Evolutionary conservation across 2,888 invertebrate genomes (phyloP).

Genomic region (Lathronympha strigana): DNA sequence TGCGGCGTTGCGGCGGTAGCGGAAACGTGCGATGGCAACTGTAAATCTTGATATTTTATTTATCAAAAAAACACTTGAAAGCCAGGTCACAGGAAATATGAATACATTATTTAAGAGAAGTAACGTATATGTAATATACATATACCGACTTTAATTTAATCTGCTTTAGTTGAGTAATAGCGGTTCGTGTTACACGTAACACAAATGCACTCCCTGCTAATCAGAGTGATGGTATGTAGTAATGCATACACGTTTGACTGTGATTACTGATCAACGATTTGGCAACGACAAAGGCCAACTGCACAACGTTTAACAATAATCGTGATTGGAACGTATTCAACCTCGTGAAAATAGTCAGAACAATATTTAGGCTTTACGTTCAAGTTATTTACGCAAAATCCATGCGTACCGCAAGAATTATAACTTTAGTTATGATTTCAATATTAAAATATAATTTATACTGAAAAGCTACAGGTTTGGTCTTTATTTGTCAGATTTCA

Average conservation of each 20-base stretch:
- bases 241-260: constrained; percentile 12
- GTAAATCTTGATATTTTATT: too few relatives aligned
- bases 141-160: too few relatives aligned
- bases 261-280: constrained; percentile 26
- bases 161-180: background rate
- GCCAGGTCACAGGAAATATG: too few relatives aligned
- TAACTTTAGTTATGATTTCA: too few relatives aligned
- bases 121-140: too few relatives aligned
- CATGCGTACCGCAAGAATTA: constrained; percentile 9
- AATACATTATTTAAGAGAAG: too few relatives aligned
- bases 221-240: background rate
- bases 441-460: too few relatives aligned
- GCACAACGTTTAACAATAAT: constrained; percentile 33
- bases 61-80: too few relatives aligned
- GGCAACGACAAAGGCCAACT: constrained; percentile 31
- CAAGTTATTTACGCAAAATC: constrained; percentile 10
- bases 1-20: too few relatives aligned
- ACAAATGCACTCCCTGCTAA: background rate
- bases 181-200: background rate
- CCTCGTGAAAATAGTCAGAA: constrained; percentile 3
- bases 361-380: constrained; percentile 9
- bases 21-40: too few relatives aligned
- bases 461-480: too few relatives aligned
- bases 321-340: constrained; percentile 35
- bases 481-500: too few relatives aligned